These are phyloP conservation scores for Mycogona germanica DNA, from an alignment of 2,888 invertebrate genomes.

Conservation along the genomic window DNA sequence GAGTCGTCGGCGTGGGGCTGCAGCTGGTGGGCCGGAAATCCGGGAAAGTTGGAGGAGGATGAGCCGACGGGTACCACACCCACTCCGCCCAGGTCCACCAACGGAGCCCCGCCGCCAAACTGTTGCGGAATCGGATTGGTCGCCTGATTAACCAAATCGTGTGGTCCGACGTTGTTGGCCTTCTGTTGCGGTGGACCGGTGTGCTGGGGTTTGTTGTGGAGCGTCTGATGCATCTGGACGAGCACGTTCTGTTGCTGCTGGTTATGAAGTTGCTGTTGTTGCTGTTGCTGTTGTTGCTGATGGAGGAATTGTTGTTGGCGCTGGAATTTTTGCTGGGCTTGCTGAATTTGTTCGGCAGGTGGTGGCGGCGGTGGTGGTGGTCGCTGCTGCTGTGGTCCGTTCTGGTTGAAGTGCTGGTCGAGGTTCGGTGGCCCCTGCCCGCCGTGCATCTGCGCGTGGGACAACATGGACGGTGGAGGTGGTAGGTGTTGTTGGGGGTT, in stretches of 20 bases:
- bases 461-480: slow-evolving; percentile 5
- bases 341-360: no score
- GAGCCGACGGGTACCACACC: slow-evolving; percentile 19
- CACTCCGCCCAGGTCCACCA: slow-evolving; percentile 5
- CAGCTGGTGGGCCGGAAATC: slow-evolving; percentile 10
- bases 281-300: slow-evolving; percentile 8
- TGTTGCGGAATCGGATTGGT: slow-evolving; percentile 17
- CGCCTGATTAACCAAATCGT: neutral
- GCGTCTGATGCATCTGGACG: slow-evolving; percentile 11
- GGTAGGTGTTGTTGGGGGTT: slow-evolving; percentile 9
- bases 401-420: slow-evolving; percentile 12
- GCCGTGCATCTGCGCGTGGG: neutral
- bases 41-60: slow-evolving; percentile 22
- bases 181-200: slow-evolving; percentile 14
- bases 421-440: slow-evolving; percentile 9
- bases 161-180: slow-evolving; percentile 3
- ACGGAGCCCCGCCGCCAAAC: no score
- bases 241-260: slow-evolving; percentile 13
- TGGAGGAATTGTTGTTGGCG: slow-evolving; percentile 16
- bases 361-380: neutral
- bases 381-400: neutral
- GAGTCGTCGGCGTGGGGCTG: slow-evolving; percentile 42
- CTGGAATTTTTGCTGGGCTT: slow-evolving; percentile 15
- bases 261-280: slow-evolving; percentile 18
- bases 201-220: slow-evolving; percentile 3